These are phyloP conservation scores for Drosophila tanythrix DNA, from an alignment of 2,888 invertebrate species.

Conservation along the genomic window DNA sequence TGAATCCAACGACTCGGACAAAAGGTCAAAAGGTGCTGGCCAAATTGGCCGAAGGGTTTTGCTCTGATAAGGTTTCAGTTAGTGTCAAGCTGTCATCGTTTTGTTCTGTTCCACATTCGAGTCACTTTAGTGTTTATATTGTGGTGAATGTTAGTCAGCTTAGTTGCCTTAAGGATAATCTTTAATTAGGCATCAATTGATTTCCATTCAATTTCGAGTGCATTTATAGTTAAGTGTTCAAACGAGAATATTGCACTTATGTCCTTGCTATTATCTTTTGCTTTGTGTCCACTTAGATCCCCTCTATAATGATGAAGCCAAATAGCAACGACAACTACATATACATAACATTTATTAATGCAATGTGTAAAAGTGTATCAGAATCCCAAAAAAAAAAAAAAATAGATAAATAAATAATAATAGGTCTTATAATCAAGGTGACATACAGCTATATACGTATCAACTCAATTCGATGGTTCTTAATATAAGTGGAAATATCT, in stretches of 20 bases:
- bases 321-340: background rate
- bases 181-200: background rate
- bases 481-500: background rate
- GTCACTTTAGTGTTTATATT: slow-evolving; percentile 13
- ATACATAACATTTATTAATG: background rate
- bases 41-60: slow-evolving; percentile 31
- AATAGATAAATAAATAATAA: background rate
- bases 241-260: background rate
- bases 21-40: slow-evolving; percentile 37
- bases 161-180: background rate
- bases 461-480: background rate
- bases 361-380: background rate
- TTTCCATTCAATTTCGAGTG: background rate
- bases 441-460: background rate
- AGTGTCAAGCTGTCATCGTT: slow-evolving; percentile 37
- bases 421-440: background rate
- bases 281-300: background rate
- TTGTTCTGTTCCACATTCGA: slow-evolving; percentile 10
- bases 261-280: background rate
- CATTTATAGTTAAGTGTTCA: background rate
- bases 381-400: background rate
- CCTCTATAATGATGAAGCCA: background rate
- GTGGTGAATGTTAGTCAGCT: background rate
- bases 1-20: slow-evolving; percentile 7
- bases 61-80: slow-evolving; percentile 12